Evolutionary conservation across 2,888 invertebrate species (phyloP), one percentile per base, ranked within the genome.

Genomic region (Bibio marci): DNA sequence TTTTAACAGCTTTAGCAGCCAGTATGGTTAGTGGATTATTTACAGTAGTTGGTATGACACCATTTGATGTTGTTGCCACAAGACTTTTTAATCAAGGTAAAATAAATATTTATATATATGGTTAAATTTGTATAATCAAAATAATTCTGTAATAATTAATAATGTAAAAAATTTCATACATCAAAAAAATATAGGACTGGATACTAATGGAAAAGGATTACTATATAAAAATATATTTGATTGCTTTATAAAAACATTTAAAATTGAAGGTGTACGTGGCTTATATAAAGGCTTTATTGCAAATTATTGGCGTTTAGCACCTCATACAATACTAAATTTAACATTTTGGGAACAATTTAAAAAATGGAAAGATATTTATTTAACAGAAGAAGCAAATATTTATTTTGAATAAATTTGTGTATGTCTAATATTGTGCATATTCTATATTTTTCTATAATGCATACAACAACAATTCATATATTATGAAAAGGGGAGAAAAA

Each of bases 21-120:
- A 80, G 85, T 52, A 69, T 82, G 53, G 59, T 81, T 15, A 82
- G 85, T 43, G 88, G 88, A 1, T 63, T 79, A 28, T 73, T 73
- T 33, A 76, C 87, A 18, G 77, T 79, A 5, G 48, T 80, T 1
- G 68, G 72, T 44, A 81, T 88, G 71, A 85, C 87, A 41, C 91
- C 90, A 1, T 79, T 90, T 53, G 90, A 91, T 58, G 80, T 88
- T 26, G 69, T 82, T 46, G 74, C 85, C 34, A 85, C 87, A n/a
- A 69, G 90, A 46, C 67, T 90, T 43, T 90, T 86, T 55, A 90
- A 90, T 63, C 88, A 90, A 73, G 80, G 82, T 75, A n/a, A n/a
- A n/a, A n/a, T n/a, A 66, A 10, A 10, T 27, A 30, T n/a, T 30
- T 30, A n/a, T n/a, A n/a, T n/a, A n/a, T n/a, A n/a, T n/a, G n/a